Conservation (phyloP, 2,113 vertebrate genomes). For the Nyctereutes procyonoides region DNA sequence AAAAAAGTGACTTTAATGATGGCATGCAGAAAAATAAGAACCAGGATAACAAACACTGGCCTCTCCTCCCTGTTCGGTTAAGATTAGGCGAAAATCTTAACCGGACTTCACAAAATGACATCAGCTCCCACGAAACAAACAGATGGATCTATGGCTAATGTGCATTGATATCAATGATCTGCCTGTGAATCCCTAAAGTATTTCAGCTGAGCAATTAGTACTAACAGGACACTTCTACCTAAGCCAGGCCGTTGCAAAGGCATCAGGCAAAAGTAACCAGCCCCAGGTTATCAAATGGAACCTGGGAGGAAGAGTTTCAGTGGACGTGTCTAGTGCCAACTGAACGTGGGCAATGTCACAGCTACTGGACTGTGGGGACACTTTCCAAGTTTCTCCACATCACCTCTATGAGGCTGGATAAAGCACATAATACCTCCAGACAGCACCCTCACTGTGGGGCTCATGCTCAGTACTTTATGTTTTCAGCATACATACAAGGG, state of each 20-base stretch:
- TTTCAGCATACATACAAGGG: neutral
- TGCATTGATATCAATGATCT: neutral
- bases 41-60: neutral
- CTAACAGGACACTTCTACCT: neutral
- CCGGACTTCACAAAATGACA: neutral
- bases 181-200: neutral
- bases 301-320: neutral
- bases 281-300: neutral
- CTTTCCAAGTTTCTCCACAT: fast-evolving
- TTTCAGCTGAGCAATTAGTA: neutral
- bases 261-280: neutral
- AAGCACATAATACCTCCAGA: neutral
- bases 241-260: no score
- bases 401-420: fast-evolving
- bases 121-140: neutral
- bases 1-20: neutral
- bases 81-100: neutral
- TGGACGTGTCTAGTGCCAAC: neutral
- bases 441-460: neutral
- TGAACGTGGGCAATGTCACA: fast-evolving
- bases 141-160: neutral
- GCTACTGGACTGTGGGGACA: neutral
- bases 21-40: neutral
- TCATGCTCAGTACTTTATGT: neutral
- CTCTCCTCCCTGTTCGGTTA: neutral